Evolutionary conservation across 1,140 invertebrate genomes (phyloP).

Genomic region (Caenorhabditis remanei): DNA sequence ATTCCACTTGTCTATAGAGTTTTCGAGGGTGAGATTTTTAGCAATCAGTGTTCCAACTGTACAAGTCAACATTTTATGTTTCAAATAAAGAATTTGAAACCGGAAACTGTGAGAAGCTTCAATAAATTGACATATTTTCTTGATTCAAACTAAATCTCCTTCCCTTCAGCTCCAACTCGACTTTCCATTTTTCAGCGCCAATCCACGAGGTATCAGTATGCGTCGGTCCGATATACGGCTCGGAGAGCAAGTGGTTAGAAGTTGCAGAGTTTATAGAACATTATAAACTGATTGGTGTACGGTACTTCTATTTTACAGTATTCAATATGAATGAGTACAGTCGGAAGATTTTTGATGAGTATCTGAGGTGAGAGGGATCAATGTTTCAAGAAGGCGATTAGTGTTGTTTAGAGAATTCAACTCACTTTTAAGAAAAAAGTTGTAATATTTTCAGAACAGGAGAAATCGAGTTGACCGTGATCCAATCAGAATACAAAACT

Average conservation of each 20-base stretch:
- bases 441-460: neutral
- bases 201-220: neutral
- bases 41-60: too few species aligned
- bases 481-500: too few species aligned
- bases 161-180: neutral
- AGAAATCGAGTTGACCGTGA: neutral
- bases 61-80: too few species aligned
- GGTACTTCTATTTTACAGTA: neutral
- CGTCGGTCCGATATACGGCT: neutral
- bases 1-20: neutral
- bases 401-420: too few species aligned
- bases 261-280: slow-evolving; percentile 1
- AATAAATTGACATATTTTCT: too few species aligned
- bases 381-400: too few species aligned
- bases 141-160: neutral
- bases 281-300: slow-evolving; percentile 11
- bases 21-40: neutral
- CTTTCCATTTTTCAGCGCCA: neutral
- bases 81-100: neutral
- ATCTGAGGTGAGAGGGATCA: neutral
- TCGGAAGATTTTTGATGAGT: neutral
- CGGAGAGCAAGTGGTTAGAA: neutral
- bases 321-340: slow-evolving; percentile 41
- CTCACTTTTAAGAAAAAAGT: neutral
- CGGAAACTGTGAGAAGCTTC: neutral